Evolutionary conservation across 2,113 vertebrate genomes (phyloP).

Genomic region (Euleptes europaea): DNA sequence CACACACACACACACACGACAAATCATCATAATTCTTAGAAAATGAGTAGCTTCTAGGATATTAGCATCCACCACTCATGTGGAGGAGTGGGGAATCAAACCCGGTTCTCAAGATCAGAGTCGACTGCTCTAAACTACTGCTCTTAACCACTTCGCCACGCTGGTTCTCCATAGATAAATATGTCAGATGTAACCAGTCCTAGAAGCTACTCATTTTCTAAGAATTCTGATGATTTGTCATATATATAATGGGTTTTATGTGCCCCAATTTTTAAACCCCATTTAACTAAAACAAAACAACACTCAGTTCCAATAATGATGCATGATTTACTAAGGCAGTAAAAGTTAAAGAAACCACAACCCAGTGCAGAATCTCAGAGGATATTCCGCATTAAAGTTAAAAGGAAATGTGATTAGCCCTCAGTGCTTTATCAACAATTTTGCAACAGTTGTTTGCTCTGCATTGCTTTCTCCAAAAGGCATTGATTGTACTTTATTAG

Average conservation of each 20-base stretch:
- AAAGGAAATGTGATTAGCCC: conserved; percentile 27
- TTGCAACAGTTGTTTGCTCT: conserved; percentile 28
- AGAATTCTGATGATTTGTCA: conserved; percentile 36
- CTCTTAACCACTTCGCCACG: too few species aligned
- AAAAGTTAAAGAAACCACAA: conserved; percentile 46
- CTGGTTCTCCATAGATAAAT: too few species aligned
- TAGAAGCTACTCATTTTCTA: conserved; percentile 21
- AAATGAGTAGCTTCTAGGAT: conserved; percentile 15
- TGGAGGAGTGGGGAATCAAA: too few species aligned
- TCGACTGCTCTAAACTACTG: too few species aligned
- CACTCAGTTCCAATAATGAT: conserved; percentile 15
- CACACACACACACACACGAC: background rate
- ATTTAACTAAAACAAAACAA: conserved; percentile 29
- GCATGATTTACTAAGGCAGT: conserved; percentile 39
- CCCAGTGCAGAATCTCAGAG: conserved; percentile 17
- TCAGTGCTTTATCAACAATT: conserved; percentile 40
- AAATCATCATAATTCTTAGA: conserved; percentile 30
- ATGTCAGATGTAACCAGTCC: background rate
- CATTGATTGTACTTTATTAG: conserved; percentile 31
- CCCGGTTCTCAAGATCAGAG: too few species aligned
- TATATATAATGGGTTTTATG: conserved; percentile 45
- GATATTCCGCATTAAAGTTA: conserved; percentile 30
- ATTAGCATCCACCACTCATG: too few species aligned
- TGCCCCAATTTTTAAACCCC: conserved; percentile 52
- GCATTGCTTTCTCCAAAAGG: background rate